These are phyloP conservation scores for Thyatira batis DNA, from an alignment of 2,888 invertebrate genomes.

Conservation along the genomic window DNA sequence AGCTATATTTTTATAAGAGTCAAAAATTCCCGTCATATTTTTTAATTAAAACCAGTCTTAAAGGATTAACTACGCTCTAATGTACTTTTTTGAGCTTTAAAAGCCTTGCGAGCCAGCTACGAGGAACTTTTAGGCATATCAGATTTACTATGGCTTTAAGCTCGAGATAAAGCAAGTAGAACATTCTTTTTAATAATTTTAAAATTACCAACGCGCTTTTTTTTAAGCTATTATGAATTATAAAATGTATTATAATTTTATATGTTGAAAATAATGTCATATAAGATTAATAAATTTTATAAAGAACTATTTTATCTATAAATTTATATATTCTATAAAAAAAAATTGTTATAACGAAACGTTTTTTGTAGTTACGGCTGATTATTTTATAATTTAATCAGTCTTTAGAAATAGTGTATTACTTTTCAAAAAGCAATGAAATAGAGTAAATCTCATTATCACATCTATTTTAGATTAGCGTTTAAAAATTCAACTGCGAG, in stretches of 20 bases:
- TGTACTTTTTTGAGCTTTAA: slow-evolving; percentile 21
- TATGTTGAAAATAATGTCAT: too few relatives aligned
- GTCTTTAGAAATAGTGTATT: too few relatives aligned
- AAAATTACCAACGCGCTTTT: background rate
- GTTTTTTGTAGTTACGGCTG: too few relatives aligned
- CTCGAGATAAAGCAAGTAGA: slow-evolving; percentile 5
- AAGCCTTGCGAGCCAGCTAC: slow-evolving; percentile 5
- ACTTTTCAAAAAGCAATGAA: too few relatives aligned
- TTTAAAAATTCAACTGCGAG: too few relatives aligned
- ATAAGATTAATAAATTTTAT: too few relatives aligned
- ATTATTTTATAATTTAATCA: too few relatives aligned
- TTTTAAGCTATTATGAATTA: background rate
- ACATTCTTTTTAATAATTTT: slow-evolving; percentile 14
- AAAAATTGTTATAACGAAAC: too few relatives aligned
- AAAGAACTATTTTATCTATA: too few relatives aligned
- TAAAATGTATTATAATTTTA: background rate
- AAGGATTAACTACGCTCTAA: slow-evolving; percentile 18
- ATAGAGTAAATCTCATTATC: too few relatives aligned
- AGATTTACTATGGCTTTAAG: slow-evolving; percentile 20
- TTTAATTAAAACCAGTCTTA: slow-evolving; percentile 26
- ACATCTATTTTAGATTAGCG: too few relatives aligned
- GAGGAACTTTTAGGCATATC: slow-evolving; percentile 25
- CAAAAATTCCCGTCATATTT: slow-evolving; percentile 17
- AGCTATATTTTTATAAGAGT: slow-evolving; percentile 4
- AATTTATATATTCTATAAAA: too few relatives aligned